Evolutionary conservation across 2,113 vertebrate genomes (phyloP).

Genomic region (Gadus macrocephalus): DNA sequence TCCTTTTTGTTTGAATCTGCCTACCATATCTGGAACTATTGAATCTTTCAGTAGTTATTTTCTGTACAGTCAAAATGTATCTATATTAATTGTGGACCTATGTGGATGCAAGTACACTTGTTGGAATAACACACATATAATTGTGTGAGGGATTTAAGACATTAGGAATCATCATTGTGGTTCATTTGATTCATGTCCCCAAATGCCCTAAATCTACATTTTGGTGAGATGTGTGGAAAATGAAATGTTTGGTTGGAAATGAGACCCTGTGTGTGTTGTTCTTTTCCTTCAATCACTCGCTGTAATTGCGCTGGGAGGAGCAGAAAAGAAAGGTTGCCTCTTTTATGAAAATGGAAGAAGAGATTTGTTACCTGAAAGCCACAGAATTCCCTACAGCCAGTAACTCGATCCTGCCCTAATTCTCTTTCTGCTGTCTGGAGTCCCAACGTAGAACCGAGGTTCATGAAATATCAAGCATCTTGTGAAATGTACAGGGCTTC

Average conservation of each 20-base stretch:
- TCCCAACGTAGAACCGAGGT: slow-evolving; percentile 18
- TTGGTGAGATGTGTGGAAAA: slow-evolving; percentile 24
- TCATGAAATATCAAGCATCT: too few species aligned
- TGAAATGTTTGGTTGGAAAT: slow-evolving; percentile 25
- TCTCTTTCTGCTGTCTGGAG: slow-evolving; percentile 38
- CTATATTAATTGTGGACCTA: slow-evolving; percentile 33
- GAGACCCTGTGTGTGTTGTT: slow-evolving; percentile 41
- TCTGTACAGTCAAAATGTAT: slow-evolving; percentile 46
- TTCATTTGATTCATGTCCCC: slow-evolving; percentile 20
- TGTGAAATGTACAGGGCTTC: too few species aligned
- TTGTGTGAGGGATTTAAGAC: slow-evolving; percentile 22
- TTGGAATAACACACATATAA: slow-evolving; percentile 32
- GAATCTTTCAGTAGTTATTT: slow-evolving; percentile 26
- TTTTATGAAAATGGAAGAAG: slow-evolving; percentile 25
- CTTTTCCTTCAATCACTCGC: slow-evolving; percentile 32
- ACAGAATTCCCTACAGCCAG: slow-evolving; percentile 33
- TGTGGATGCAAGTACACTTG: slow-evolving; percentile 18
- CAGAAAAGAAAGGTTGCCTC: neutral
- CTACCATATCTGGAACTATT: slow-evolving; percentile 40
- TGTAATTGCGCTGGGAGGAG: neutral
- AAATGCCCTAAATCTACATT: slow-evolving; percentile 24
- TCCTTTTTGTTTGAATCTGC: neutral
- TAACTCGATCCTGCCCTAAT: slow-evolving; percentile 46
- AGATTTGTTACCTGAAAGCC: slow-evolving; percentile 42
- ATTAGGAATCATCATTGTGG: slow-evolving; percentile 29